Conservation (phyloP, 2,888 invertebrate genomes). For the Rhingia rostrata region DNA sequence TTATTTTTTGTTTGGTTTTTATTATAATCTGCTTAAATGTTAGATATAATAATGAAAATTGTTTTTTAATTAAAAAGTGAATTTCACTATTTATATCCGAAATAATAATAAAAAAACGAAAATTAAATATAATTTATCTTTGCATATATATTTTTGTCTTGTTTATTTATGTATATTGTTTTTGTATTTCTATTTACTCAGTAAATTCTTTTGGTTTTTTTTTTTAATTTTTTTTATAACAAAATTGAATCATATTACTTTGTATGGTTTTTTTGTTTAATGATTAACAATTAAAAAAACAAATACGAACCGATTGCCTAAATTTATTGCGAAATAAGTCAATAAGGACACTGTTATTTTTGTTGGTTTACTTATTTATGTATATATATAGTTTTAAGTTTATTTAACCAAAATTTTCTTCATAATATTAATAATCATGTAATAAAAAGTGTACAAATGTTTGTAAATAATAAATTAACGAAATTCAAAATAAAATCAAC, state of each 20-base stretch:
- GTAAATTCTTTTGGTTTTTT: conserved; percentile 38
- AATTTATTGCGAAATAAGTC: conserved; percentile 60
- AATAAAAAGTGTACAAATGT: conserved; percentile 68
- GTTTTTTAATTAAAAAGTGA: conserved; percentile 66
- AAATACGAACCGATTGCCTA: conserved; percentile 44
- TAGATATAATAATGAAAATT: conserved; percentile 72
- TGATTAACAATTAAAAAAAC: conserved; percentile 30
- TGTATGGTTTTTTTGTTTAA: conserved; percentile 32
- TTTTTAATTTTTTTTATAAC: conserved; percentile 39
- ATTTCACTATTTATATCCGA: conserved; percentile 70
- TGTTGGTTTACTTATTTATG: conserved; percentile 24
- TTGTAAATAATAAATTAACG: conserved; percentile 21
- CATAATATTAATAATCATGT: conserved; percentile 39
- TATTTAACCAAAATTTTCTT: conserved; percentile 38
- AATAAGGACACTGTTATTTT: conserved; percentile 70
- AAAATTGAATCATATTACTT: conserved; percentile 58
- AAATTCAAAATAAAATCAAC: conserved; percentile 10
- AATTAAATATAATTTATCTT: conserved; percentile 56
- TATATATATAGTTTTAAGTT: conserved; percentile 54
- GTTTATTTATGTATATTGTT: conserved; percentile 67
- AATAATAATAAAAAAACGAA: conserved; percentile 36
- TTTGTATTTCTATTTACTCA: conserved; percentile 68
- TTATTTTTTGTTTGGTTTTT: conserved; percentile 20
- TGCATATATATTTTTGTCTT: conserved; percentile 48
- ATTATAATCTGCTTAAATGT: conserved; percentile 67